Evolutionary conservation across 2,888 invertebrate species (phyloP).

Genomic region (Rhorus exstirpatorius): DNA sequence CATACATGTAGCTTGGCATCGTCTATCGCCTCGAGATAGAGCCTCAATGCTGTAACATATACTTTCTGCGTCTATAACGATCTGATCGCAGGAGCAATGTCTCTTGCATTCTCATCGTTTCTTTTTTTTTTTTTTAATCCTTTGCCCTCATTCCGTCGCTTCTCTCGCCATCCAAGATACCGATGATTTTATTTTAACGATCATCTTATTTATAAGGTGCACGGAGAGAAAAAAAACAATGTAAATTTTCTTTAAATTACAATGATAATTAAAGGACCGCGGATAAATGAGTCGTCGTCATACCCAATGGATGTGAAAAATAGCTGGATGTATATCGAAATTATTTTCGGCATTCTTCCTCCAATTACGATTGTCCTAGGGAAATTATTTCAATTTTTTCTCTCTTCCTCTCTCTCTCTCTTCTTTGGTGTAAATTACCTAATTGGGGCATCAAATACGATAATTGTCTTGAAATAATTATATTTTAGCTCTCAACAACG

Average conservation of each 20-base stretch:
- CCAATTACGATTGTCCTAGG: too few relatives aligned
- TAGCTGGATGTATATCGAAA: neutral
- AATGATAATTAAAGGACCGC: constrained; percentile 14
- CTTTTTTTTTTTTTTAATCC: neutral
- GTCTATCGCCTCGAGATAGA: constrained; percentile 35
- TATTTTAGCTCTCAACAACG: too few relatives aligned
- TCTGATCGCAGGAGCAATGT: constrained; percentile 24
- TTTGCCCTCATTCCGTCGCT: neutral
- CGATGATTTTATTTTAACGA: neutral
- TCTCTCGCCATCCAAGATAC: neutral
- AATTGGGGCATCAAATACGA: too few relatives aligned
- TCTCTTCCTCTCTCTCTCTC: too few relatives aligned
- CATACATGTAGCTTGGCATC: constrained; percentile 40
- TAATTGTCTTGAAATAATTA: too few relatives aligned
- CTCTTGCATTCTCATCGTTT: neutral
- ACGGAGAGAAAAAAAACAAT: constrained; percentile 7
- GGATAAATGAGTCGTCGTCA: neutral
- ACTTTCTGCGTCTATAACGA: constrained; percentile 43
- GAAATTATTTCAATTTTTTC: too few relatives aligned
- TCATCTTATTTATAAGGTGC: neutral
- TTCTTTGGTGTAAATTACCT: too few relatives aligned
- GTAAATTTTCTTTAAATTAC: constrained; percentile 3
- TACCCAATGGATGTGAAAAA: constrained; percentile 15
- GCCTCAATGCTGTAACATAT: neutral
- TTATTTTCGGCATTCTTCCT: too few relatives aligned